Evolutionary conservation across 2,797 vertebrate species (phyloP), one percentile per base, ranked within the genome.

Genomic region (Acanthornis magna): DNA sequence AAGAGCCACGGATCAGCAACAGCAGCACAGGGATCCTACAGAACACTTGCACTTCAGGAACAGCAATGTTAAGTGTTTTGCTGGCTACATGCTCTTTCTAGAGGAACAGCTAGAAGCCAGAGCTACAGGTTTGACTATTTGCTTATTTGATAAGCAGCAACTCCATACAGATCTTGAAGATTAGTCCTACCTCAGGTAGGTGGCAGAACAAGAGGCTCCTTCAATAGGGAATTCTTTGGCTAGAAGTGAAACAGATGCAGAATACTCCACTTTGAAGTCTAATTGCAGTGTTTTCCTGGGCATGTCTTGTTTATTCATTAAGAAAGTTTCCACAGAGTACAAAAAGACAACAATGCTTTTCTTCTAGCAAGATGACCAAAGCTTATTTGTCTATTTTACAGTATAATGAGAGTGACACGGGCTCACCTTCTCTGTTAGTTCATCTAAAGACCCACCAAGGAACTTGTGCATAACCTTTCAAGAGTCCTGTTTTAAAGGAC

Each of bases 201-300:
- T 65, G 90, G 80, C 91, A 96, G 93, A 93, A 91, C 80, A 93
- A 94, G 85, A 94, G n/a, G 66, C 71, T 95, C 77, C 95, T 96
- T 91, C 91, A 94, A 93, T 32, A 90, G n/a, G 67, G 42, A 81
- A 71, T 91, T 96, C 96, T 95, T 93, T 95, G 74, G 91, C 93
- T 95, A 88, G 91, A 96, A 95, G 80, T 88, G 25, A 96, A 96
- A 90, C 74, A 96, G 88, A 96, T 91, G 91, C 77, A 91, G 55
- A 95, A 85, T 5, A 71, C 83, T 91, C 71, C 57, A 76, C 88
- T 92, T 93, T 77, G 80, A 93, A 82, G 91, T 90, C 34, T 65
- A 79, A 86, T 81, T 93, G 54, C 71, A 89, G 43, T 61, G 42
- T 42, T 84, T 60, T 86, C 50, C 40, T 82, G 22, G 34, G 71